Conservation (phyloP, 2,888 invertebrate genomes). For the Drosophila hamatofila region DNA sequence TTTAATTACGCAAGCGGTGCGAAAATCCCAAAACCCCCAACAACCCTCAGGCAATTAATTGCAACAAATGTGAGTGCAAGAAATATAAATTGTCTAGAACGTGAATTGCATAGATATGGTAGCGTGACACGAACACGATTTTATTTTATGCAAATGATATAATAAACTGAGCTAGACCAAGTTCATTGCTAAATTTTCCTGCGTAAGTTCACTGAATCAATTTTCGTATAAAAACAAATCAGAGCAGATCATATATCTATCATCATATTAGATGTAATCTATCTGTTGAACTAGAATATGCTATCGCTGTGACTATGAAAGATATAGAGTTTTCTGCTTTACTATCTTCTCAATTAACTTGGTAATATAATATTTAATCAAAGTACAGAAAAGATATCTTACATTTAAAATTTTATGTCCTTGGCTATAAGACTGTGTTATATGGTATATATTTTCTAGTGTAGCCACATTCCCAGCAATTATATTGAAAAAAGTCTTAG, state of each 20-base stretch:
- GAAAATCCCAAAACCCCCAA: slow-evolving; percentile 18
- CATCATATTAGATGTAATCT: not conserved
- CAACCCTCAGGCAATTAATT: slow-evolving; percentile 31
- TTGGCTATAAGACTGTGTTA: no score
- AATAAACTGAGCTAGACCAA: not conserved
- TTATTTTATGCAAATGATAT: not conserved
- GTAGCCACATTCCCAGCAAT: no score
- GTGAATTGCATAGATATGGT: not conserved
- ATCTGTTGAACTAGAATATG: not conserved
- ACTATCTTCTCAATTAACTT: no score
- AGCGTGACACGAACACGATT: slow-evolving; percentile 2
- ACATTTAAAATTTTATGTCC: no score
- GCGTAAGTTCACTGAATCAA: not conserved
- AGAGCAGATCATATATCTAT: not conserved
- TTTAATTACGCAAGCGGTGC: slow-evolving; percentile 48
- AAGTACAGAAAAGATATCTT: no score
- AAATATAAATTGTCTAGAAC: slow-evolving; percentile 42
- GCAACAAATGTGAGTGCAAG: slow-evolving; percentile 38
- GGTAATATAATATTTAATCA: no score
- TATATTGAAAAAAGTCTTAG: no score
- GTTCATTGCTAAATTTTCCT: not conserved
- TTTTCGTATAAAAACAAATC: not conserved
- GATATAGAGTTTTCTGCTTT: no score
- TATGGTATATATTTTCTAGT: no score
- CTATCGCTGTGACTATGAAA: not conserved